These are phyloP conservation scores for Bruchidius siliquastri DNA, from an alignment of 2,888 invertebrate species.

Conservation along the genomic window DNA sequence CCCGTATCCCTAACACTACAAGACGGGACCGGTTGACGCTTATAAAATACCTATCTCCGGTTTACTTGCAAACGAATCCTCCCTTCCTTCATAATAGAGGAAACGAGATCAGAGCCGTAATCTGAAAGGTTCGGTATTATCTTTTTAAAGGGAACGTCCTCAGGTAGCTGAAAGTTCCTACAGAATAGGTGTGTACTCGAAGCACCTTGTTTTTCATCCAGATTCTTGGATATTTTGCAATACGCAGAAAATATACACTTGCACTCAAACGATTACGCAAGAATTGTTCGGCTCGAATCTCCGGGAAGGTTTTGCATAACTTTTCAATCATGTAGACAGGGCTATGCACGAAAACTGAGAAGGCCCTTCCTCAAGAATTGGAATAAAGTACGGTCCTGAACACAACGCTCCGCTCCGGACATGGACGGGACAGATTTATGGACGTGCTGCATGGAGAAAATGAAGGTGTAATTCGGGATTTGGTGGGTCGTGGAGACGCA, in stretches of 20 bases:
- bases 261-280: too few relatives aligned
- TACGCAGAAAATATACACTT: too few relatives aligned
- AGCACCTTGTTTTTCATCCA: too few relatives aligned
- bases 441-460: background rate
- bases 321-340: too few relatives aligned
- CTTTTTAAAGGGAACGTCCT: too few relatives aligned
- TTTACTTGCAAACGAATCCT: background rate
- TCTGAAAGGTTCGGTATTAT: background rate
- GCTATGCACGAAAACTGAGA: too few relatives aligned
- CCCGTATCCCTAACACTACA: background rate
- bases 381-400: background rate
- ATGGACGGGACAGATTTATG: background rate
- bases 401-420: background rate
- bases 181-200: too few relatives aligned
- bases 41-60: background rate
- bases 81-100: background rate
- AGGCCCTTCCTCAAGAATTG: too few relatives aligned
- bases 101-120: background rate
- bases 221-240: too few relatives aligned
- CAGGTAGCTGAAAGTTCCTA: too few relatives aligned
- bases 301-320: too few relatives aligned
- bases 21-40: background rate
- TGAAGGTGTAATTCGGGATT: background rate
- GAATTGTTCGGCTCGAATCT: too few relatives aligned
- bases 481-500: background rate